phyloP scores from a whole-genome alignment of 2,113 vertebrate species.

The Tauraco erythrolophus region DNA sequence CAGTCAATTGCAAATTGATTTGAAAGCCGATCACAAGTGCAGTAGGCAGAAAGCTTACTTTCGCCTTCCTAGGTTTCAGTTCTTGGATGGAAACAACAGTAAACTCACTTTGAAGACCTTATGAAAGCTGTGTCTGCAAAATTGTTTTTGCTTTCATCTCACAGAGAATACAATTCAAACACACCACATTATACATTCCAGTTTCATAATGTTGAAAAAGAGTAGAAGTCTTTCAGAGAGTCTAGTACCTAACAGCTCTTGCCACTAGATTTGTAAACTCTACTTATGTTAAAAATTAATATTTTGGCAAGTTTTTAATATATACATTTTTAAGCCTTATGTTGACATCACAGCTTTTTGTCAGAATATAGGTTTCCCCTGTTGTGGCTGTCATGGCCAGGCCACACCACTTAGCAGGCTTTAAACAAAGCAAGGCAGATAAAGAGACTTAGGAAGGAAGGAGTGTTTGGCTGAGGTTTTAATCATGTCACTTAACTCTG shows the following conservation, averaged over 20 bases:
- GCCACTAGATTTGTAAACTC: neutral
- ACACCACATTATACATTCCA: neutral
- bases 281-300: neutral
- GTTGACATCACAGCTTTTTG: neutral
- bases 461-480: neutral
- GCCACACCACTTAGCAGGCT: neutral
- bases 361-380: neutral
- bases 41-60: neutral
- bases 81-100: slow-evolving; percentile 9
- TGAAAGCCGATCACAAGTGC: neutral
- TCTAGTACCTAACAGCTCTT: neutral
- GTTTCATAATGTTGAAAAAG: neutral
- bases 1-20: neutral
- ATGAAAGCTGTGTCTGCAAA: neutral
- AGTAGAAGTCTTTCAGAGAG: neutral
- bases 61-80: neutral
- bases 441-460: neutral
- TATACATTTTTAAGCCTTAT: neutral
- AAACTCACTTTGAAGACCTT: slow-evolving; percentile 21
- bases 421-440: slow-evolving; percentile 7
- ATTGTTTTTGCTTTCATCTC: slow-evolving; percentile 25
- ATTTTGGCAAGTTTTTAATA: neutral
- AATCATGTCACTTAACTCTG: neutral
- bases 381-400: neutral
- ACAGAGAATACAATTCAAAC: slow-evolving; percentile 27